Percentiles rank a stretch among this genome's conserved stretches.
phyloP scores from a whole-genome alignment of 1,140 invertebrate genomes.

The Ladona fulva region DNA sequence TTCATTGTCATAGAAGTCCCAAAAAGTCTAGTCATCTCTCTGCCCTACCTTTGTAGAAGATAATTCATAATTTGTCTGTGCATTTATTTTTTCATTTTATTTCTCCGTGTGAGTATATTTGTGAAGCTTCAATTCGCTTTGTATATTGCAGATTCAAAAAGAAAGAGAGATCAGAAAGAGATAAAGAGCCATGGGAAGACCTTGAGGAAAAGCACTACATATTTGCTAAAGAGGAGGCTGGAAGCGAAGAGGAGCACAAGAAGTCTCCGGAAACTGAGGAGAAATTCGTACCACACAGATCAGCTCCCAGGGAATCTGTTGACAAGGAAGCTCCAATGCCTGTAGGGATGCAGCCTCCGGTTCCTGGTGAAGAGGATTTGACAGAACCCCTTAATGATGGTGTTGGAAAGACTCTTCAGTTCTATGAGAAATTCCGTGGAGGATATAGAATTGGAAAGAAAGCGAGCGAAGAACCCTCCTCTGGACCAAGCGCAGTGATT shows the following conservation, averaged over 20 bases:
- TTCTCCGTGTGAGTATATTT: too few species aligned
- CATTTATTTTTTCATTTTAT: too few species aligned
- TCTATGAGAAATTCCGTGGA: conserved; percentile 12
- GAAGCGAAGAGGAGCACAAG: conserved; percentile 27
- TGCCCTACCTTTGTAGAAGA: too few species aligned
- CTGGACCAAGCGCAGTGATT: background rate
- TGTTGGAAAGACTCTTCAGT: conserved; percentile 10
- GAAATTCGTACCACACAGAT: conserved; percentile 14
- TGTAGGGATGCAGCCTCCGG: background rate
- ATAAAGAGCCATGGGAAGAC: conserved; percentile 28
- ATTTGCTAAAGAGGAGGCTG: conserved; percentile 24
- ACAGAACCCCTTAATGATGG: background rate
- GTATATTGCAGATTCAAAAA: conserved; percentile 39
- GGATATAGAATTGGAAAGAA: conserved; percentile 12
- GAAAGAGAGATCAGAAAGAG: conserved; percentile 33
- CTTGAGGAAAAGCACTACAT: conserved; percentile 25
- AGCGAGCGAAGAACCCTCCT: background rate
- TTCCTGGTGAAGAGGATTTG: background rate
- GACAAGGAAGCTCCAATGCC: background rate
- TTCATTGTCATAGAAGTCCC: too few species aligned
- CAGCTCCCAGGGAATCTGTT: background rate
- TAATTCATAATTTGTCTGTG: too few species aligned
- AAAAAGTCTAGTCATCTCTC: too few species aligned
- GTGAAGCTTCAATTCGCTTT: too few species aligned
- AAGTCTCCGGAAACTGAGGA: conserved; percentile 32